These are phyloP conservation scores for Tachina lurida DNA, from an alignment of 2,888 invertebrate genomes.

Conservation along the genomic window DNA sequence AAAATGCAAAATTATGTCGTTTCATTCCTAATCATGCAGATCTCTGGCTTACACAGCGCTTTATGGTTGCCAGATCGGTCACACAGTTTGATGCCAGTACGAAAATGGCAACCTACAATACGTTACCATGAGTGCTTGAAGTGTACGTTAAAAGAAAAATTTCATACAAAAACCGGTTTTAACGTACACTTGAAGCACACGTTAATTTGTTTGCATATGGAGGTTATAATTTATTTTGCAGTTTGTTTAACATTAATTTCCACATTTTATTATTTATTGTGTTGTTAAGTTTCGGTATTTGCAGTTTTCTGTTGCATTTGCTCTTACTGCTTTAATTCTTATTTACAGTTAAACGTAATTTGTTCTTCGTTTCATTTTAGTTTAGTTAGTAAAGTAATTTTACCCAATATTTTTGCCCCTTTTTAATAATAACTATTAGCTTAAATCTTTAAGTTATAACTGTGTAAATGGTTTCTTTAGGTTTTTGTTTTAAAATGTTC, in stretches of 20 bases:
- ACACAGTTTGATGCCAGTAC: too few species aligned
- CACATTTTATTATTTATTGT: neutral
- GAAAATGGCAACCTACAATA: too few species aligned
- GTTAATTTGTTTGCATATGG: too few species aligned
- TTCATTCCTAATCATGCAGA: too few species aligned
- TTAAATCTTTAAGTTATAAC: constrained; percentile 16
- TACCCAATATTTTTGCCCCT: neutral
- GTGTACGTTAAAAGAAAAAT: too few species aligned
- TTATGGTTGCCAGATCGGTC: too few species aligned
- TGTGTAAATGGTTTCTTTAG: constrained; percentile 26
- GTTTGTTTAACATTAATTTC: neutral
- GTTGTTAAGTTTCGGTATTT: neutral
- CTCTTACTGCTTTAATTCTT: neutral
- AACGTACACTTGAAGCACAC: too few species aligned
- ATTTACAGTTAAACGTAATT: neutral
- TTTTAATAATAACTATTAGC: neutral
- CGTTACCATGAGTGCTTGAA: too few species aligned
- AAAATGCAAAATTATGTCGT: too few species aligned
- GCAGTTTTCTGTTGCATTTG: neutral
- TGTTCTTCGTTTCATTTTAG: neutral
- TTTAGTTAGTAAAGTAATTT: neutral
- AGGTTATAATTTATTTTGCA: too few species aligned
- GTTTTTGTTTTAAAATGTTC: constrained; percentile 8
- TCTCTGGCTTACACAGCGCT: too few species aligned
- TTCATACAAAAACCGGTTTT: too few species aligned